Evolutionary conservation across 2,113 vertebrate genomes (phyloP).

Genomic region (Dinomys branickii): DNA sequence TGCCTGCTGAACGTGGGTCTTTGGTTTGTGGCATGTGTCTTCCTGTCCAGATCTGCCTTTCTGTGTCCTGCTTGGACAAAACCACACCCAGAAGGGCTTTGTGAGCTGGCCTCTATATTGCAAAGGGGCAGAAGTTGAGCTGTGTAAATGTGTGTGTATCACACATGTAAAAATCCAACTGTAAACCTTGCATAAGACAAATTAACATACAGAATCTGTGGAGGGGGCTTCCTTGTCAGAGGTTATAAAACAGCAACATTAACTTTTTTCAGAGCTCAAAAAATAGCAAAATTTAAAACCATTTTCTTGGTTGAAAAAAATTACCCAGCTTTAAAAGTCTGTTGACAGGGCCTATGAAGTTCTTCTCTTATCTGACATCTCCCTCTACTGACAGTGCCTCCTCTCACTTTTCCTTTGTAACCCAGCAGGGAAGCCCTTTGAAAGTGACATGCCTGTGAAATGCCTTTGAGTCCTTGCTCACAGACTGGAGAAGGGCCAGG

Average conservation of each 20-base stretch:
- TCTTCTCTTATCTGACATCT: conserved; percentile 75
- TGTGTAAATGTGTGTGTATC: background rate
- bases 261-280: conserved; percentile 48
- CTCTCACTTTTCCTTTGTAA: background rate
- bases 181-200: background rate
- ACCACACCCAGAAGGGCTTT: background rate
- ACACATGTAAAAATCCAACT: background rate
- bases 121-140: background rate
- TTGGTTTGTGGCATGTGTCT: background rate
- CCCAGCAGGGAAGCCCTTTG: conserved; percentile 68
- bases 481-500: background rate
- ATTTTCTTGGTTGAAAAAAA: conserved; percentile 6
- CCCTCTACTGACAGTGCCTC: conserved; percentile 71
- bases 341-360: background rate
- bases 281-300: conserved; percentile 43
- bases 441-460: conserved; percentile 44
- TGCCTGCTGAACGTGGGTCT: background rate
- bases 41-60: background rate
- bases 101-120: background rate
- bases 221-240: background rate
- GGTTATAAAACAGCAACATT: conserved; percentile 61
- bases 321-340: background rate
- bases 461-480: conserved; percentile 53
- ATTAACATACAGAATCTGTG: background rate
- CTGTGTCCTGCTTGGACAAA: background rate